Percentiles rank a stretch among this genome's conserved stretches.
phyloP scores from a whole-genome alignment of 2,888 invertebrate genomes.

The Mystacides longicornis region DNA sequence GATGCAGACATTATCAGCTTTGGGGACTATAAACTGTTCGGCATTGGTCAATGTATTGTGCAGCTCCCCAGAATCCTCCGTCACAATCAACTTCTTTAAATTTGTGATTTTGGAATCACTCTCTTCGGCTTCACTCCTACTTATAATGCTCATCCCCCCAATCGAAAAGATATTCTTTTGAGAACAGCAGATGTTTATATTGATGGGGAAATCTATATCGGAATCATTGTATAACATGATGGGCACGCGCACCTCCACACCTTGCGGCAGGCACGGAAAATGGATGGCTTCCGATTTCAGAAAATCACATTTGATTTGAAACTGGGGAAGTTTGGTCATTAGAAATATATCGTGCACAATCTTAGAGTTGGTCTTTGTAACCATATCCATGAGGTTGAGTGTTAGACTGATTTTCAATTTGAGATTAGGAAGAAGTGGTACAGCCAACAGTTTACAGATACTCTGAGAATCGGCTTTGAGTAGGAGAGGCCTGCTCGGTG shows the following conservation, averaged over 20 bases:
- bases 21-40: slow-evolving; percentile 14
- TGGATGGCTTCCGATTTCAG: slow-evolving; percentile 7
- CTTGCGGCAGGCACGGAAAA: slow-evolving; percentile 20
- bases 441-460: slow-evolving; percentile 12
- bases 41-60: slow-evolving; percentile 2
- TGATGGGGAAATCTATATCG: slow-evolving; percentile 14
- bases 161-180: slow-evolving; percentile 15
- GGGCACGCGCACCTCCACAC: slow-evolving; percentile 15
- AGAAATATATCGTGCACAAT: slow-evolving; percentile 17
- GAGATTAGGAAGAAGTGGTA: slow-evolving; percentile 9
- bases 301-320: slow-evolving; percentile 9
- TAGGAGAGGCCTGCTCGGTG: slow-evolving; percentile 14
- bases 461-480: slow-evolving; percentile 20
- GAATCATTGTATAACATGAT: slow-evolving; percentile 21
- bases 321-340: slow-evolving; percentile 11
- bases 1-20: slow-evolving; percentile 11
- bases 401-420: slow-evolving; percentile 14
- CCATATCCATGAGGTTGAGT: slow-evolving; percentile 18
- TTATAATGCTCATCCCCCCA: slow-evolving; percentile 9
- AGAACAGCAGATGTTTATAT: slow-evolving; percentile 11
- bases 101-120: no score
- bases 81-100: no score
- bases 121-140: neutral
- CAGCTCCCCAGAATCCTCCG: neutral
- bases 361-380: slow-evolving; percentile 18